phyloP scores from a whole-genome alignment of 92 coral and sea anemone species.

The Phenganax stokvisi region DNA sequence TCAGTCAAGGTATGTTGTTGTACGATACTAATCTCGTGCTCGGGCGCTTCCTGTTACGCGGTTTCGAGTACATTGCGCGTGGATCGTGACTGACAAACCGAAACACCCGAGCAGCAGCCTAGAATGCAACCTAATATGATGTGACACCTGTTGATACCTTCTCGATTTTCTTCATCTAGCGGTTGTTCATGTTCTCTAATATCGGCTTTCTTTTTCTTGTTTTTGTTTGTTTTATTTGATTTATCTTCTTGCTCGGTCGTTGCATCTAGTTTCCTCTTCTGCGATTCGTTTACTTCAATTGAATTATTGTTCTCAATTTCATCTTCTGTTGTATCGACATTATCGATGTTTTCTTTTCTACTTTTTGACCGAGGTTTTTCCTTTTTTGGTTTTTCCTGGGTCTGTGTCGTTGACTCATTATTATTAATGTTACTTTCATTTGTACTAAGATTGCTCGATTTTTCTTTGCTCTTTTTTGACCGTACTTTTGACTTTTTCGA shows the following conservation, averaged over 20 bases:
- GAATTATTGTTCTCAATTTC: background rate
- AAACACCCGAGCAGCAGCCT: no score
- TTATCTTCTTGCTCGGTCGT: background rate
- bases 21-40: no score
- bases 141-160: background rate
- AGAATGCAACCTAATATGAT: no score
- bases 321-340: background rate
- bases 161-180: background rate
- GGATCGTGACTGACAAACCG: no score
- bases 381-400: background rate
- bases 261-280: slow-evolving; percentile 23
- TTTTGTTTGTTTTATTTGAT: slow-evolving; percentile 7
- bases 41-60: no score
- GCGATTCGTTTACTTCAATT: background rate
- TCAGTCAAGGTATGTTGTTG: no score
- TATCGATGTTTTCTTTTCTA: background rate
- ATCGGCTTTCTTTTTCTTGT: slow-evolving; percentile 7
- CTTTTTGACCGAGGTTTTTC: background rate
- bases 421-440: no score
- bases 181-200: background rate
- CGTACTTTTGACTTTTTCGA: background rate
- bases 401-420: no score
- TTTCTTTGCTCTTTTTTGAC: background rate
- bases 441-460: background rate
- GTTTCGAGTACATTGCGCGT: no score